Evolutionary conservation across 2,113 vertebrate species (phyloP).

Genomic region (Dryoscopus gambensis): DNA sequence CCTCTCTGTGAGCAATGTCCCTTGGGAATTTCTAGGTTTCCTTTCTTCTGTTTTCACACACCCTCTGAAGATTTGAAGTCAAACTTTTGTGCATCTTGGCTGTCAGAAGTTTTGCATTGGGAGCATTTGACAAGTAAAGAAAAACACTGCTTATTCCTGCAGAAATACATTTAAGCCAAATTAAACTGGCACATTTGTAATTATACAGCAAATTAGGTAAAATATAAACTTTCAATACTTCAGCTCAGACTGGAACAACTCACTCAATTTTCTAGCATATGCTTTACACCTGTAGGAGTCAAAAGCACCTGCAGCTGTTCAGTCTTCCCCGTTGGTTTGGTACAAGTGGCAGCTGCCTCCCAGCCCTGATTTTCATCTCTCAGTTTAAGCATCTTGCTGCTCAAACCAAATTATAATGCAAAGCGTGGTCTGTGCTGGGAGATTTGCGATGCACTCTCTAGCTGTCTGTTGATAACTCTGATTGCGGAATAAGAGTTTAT

Average conservation of each 20-base stretch:
- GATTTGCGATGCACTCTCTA: not conserved
- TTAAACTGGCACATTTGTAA: not conserved
- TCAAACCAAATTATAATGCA: not conserved
- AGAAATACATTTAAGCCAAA: not conserved
- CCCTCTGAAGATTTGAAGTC: not conserved
- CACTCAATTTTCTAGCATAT: not conserved
- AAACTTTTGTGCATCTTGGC: not conserved
- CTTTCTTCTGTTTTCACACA: not conserved
- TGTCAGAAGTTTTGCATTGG: not conserved
- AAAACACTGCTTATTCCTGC: not conserved
- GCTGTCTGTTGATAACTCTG: not conserved
- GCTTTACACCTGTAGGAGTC: not conserved
- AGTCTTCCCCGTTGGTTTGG: not conserved
- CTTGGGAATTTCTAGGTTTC: not conserved
- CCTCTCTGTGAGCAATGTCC: not conserved
- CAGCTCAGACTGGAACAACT: not conserved
- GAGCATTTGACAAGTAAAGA: not conserved
- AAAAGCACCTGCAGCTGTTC: not conserved
- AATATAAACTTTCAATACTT: not conserved
- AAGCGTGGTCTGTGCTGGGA: not conserved
- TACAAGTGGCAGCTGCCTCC: not conserved
- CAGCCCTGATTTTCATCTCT: not conserved
- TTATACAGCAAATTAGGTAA: not conserved
- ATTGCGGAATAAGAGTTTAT: not conserved
- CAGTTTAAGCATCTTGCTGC: not conserved